phyloP scores from a whole-genome alignment of 2,113 vertebrate genomes.

The Ammodytes marinus region DNA sequence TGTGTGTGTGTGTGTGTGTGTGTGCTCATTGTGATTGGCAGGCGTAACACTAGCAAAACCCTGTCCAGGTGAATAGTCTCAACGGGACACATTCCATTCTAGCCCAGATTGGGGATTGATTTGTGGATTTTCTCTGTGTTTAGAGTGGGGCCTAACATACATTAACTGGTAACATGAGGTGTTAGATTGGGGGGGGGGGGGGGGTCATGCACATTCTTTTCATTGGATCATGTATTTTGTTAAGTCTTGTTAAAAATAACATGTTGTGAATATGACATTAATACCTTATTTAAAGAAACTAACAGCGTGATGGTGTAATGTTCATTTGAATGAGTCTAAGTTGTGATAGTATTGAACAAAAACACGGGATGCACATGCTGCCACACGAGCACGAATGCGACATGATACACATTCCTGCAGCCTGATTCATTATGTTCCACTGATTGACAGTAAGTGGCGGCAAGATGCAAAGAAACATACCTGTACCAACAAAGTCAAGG shows the following conservation, averaged over 20 bases:
- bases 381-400: too few species aligned
- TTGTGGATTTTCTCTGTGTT: constrained; percentile 59
- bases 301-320: not conserved
- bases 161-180: constrained; percentile 65
- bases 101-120: constrained; percentile 49
- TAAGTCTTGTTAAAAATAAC: not conserved
- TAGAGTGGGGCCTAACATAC: constrained; percentile 55
- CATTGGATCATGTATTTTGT: not conserved
- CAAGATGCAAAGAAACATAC: too few species aligned
- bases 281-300: not conserved
- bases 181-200: constrained; percentile 42
- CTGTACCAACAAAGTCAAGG: too few species aligned
- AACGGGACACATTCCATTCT: constrained; percentile 58
- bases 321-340: not conserved
- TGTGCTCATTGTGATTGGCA: constrained; percentile 52
- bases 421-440: not conserved
- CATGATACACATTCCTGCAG: too few species aligned
- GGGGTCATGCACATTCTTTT: constrained; percentile 5
- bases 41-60: constrained; percentile 43
- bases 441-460: not conserved
- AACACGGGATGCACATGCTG: not conserved
- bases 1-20: constrained; percentile 12
- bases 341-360: not conserved
- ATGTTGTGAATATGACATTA: not conserved
- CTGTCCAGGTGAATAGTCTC: constrained; percentile 62